Evolutionary conservation across 2,888 invertebrate species (phyloP), one percentile per base, ranked within the genome.

Genomic region (Aproaerema taeniolella): DNA sequence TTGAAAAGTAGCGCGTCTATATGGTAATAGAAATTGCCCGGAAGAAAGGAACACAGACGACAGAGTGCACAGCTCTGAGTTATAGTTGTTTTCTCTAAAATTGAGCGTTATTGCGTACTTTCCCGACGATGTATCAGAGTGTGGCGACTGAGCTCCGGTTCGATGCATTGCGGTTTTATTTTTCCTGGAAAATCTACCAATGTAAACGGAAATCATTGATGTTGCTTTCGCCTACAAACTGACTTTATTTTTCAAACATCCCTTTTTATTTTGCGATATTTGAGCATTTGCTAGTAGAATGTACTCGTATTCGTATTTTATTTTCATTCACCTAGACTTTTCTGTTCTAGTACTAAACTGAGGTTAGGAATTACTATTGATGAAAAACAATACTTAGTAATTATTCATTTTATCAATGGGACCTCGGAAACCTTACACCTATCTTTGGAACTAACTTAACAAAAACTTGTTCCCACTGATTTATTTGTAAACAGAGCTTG

Each of bases 11-110:
- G 81, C 83, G 75, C 74, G 78, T 86, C 86, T 86, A 85, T 86
- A 86, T 86, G 86, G 83, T 85, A 86, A 86, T 86, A 83, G 79
- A 86, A 83, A 85, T 85, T 82, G 83, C 77, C 82, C 73, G 83
- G 82, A 82, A 85, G 85, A 83, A 83, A 81, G 76, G 74, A 83
- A 77, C 74, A 78, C 70, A 79, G 76, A 75, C 77, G 79, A 75
- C 79, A 67, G 71, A 79, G 81, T 78, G 74, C 78, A 78, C 59
- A 63, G 75, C 78, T 78, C 74, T 81, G 77, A 85, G 75, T 82
- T 85, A 83, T 82, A 46, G 79, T 77, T 83, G 85, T 83, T 83
- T 82, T 81, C 79, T 78, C 48, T 68, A 79, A 81, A 82, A 85
- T 82, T 79, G 80, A 83, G 75, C 74, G 73, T 77, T 79, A 79